Base-by-base conservation (phyloP, 2,113 vertebrate species). In the Otocyon megalotis region DNA sequence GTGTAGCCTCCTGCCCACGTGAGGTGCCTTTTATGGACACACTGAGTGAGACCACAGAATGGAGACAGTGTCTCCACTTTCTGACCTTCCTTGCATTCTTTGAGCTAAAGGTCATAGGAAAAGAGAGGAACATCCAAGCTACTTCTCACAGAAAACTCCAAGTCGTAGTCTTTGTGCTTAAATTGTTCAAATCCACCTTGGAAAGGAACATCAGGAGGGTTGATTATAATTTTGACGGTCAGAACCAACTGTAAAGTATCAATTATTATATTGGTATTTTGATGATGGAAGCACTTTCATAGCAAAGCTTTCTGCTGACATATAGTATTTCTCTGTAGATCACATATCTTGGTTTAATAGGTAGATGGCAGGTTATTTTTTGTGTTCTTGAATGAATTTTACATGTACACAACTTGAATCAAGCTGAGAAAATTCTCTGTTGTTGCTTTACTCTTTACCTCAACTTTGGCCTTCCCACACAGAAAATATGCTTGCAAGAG, bases 161-260 rank as follows among this genome's bases (percentile, higher is more conserved):
- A 24, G 67, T 20, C 2, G 53, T 79, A 92, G 84, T 19, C 20
- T 63, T 53, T 72, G 56, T 69, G 13, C 26, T 56, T 69, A 56
- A 43, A 58, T 37, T 62, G 60, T 28, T 74, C 4, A 6, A 93
- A 87, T 53, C 26, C n/a, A 50, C n/a, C 28, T 86, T 69, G n/a
- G 20, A 43, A 83, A 93, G 30, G 17, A 32, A 48, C 69, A 16
- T 83, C 48, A 93, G 37, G n/a, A 74, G n/a, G 12, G 50, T 56
- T 89, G 83, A 72, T 84, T 65, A 63, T 14, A 69, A 13, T 86
- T 86, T 71, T 93, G 84, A 96, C 92, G 84, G 56, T 83, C 67
- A 62, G 19, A 89, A 30, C 30, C 72, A 65, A 77, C 22, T 37
- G 14, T 74, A 37, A 26, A 26, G 4, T 26, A 28, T 88, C 43